These are phyloP conservation scores for Agapetus fuscipes DNA, from an alignment of 2,888 invertebrate genomes.

Conservation along the genomic window DNA sequence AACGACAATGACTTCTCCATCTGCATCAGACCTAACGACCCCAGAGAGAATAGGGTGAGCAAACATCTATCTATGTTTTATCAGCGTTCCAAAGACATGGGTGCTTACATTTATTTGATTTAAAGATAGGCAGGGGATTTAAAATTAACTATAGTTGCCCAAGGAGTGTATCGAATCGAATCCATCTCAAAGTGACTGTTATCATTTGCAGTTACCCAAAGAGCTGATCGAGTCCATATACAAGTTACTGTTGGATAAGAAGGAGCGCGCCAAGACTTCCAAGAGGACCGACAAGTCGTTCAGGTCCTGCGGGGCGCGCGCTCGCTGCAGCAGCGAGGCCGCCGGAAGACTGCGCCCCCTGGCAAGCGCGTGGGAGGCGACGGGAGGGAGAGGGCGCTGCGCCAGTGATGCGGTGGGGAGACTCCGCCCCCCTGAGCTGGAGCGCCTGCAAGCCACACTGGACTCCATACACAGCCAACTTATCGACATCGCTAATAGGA, in stretches of 20 bases:
- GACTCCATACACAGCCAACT: too few species aligned
- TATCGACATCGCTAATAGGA: too few species aligned
- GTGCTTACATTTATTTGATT: neutral
- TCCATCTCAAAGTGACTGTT: slow-evolving; percentile 66
- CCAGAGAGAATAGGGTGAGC: slow-evolving; percentile 58
- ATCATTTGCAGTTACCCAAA: slow-evolving; percentile 57
- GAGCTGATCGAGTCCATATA: slow-evolving; percentile 65
- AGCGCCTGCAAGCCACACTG: neutral
- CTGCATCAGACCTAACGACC: slow-evolving; percentile 74
- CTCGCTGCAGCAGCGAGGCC: too few species aligned
- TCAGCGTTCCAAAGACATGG: neutral
- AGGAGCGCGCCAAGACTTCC: slow-evolving; percentile 26
- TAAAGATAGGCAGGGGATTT: neutral
- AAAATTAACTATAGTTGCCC: slow-evolving; percentile 54
- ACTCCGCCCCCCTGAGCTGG: neutral
- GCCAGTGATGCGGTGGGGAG: too few species aligned
- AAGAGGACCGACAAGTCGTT: slow-evolving; percentile 29
- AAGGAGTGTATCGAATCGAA: slow-evolving; percentile 63
- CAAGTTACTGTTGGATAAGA: slow-evolving; percentile 61
- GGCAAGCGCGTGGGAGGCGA: too few species aligned
- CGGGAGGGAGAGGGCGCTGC: too few species aligned
- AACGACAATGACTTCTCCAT: slow-evolving; percentile 63
- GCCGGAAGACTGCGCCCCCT: too few species aligned
- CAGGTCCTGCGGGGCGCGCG: too few species aligned
- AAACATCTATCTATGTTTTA: neutral